Percentiles rank a stretch among this genome's conserved stretches.
Evolutionary conservation across 2,888 invertebrate species (phyloP).

Genomic region (Plebejus argus): DNA sequence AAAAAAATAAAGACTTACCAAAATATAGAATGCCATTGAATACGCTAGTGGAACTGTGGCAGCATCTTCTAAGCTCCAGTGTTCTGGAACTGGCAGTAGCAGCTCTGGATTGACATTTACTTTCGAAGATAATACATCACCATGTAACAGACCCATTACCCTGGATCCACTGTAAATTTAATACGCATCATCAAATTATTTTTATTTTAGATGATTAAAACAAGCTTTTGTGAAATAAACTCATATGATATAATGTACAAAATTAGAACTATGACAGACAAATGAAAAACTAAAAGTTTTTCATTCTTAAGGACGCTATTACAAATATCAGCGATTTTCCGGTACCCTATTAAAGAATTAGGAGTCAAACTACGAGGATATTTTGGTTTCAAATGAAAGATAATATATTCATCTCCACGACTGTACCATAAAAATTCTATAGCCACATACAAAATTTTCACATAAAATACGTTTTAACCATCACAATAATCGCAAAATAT

Average conservation of each 20-base stretch:
- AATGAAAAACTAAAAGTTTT: no score
- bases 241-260: background rate
- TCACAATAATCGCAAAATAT: no score
- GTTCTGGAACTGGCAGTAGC: conserved; percentile 84
- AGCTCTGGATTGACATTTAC: conserved; percentile 75
- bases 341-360: no score
- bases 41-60: conserved; percentile 89
- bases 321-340: no score
- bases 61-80: conserved; percentile 86
- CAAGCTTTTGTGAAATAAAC: background rate
- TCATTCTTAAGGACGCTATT: no score
- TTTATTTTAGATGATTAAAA: background rate
- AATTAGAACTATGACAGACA: background rate
- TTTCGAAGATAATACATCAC: conserved; percentile 77
- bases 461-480: no score
- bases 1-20: conserved; percentile 45
- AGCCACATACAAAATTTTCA: no score
- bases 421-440: no score
- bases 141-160: conserved; percentile 83
- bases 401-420: no score
- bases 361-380: no score
- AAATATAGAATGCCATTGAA: conserved; percentile 69
- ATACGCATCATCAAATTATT: background rate
- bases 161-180: conserved; percentile 64
- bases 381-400: no score